These are phyloP conservation scores for Ochropacha duplaris DNA, from an alignment of 2,888 invertebrate species.

Conservation along the genomic window DNA sequence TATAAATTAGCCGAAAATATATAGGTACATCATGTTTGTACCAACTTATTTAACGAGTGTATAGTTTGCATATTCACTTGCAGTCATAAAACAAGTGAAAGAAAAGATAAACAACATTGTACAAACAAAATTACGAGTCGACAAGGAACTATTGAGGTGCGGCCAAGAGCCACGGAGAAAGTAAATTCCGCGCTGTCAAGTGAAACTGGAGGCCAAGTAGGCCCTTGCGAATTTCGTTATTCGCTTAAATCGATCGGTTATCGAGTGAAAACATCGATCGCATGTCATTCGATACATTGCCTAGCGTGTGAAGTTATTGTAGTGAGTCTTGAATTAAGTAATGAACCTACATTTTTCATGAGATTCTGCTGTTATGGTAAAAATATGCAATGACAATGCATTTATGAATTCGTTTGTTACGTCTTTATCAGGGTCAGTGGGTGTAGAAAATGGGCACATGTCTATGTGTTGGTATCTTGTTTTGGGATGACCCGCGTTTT, in stretches of 20 bases:
- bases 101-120: slow-evolving; percentile 6
- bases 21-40: too few relatives aligned
- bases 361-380: too few relatives aligned
- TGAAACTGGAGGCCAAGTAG: slow-evolving; percentile 29
- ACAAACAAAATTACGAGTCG: slow-evolving; percentile 8
- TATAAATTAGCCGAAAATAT: too few relatives aligned
- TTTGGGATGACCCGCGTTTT: too few relatives aligned
- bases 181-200: slow-evolving; percentile 42
- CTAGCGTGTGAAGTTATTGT: not conserved
- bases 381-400: too few relatives aligned
- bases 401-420: too few relatives aligned
- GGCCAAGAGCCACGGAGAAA: slow-evolving; percentile 38
- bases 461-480: too few relatives aligned
- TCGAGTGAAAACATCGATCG: slow-evolving; percentile 4
- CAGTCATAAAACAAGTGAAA: slow-evolving; percentile 4
- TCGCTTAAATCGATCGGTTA: not conserved
- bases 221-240: slow-evolving; percentile 39
- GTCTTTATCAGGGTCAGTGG: too few relatives aligned
- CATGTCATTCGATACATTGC: slow-evolving; percentile 7
- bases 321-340: too few relatives aligned
- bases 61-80: not conserved
- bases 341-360: too few relatives aligned
- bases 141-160: slow-evolving; percentile 28
- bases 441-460: too few relatives aligned
- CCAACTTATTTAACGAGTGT: too few relatives aligned